These are phyloP conservation scores for Lepidocyrtoides sp. DNA, from an alignment of 2,888 invertebrate genomes.

Conservation along the genomic window DNA sequence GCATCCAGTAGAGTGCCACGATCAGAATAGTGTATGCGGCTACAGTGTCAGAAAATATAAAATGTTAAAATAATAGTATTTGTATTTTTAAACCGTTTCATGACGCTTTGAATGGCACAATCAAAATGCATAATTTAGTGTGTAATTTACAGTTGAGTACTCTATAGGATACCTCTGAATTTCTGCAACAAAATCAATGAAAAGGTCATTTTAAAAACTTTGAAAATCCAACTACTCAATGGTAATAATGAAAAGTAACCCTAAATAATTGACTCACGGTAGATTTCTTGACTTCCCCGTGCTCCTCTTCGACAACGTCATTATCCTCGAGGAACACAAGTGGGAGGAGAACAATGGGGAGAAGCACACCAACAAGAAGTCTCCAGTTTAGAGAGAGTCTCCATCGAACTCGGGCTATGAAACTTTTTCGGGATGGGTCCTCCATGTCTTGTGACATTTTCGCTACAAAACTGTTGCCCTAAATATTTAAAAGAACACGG, in stretches of 20 bases:
- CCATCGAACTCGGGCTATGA: background rate
- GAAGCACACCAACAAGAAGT: constrained; percentile 90
- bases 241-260: no score
- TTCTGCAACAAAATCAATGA: background rate
- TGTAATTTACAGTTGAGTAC: no score
- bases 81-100: background rate
- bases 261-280: constrained; percentile 50
- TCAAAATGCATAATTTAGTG: no score
- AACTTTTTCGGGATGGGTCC: background rate
- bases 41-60: no score
- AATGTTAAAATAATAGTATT: constrained; percentile 85
- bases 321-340: constrained; percentile 82
- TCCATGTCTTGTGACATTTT: background rate
- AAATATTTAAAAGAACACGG: no score
- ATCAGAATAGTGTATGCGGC: constrained; percentile 93
- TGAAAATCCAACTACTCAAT: no score
- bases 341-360: constrained; percentile 91
- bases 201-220: background rate
- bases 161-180: background rate
- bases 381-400: constrained; percentile 91
- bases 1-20: constrained; percentile 95
- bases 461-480: background rate
- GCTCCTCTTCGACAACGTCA: constrained; percentile 21
- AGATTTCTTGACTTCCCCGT: background rate
- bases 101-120: no score